These are phyloP conservation scores for Neodon shergylaensis DNA, from an alignment of 2,113 vertebrate species.

Conservation along the genomic window DNA sequence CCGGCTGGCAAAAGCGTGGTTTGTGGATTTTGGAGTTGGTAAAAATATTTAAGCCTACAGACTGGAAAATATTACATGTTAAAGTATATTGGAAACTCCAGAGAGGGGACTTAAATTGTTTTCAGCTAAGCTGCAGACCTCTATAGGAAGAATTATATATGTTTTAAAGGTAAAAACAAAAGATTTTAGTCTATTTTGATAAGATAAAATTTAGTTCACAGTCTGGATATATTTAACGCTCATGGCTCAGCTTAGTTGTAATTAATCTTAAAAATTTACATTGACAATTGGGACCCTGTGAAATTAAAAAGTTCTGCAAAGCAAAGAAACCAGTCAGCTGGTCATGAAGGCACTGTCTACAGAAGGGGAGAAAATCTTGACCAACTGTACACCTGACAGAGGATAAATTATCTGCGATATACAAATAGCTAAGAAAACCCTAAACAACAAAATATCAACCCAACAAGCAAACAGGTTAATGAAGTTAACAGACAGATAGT, in stretches of 20 bases:
- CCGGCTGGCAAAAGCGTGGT: conserved; percentile 21
- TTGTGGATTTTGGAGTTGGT: conserved; percentile 84
- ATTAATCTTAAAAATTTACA: background rate
- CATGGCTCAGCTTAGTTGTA: background rate
- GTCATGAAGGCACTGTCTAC: background rate
- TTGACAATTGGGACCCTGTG: background rate
- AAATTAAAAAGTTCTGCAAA: background rate
- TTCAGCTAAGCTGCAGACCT: background rate
- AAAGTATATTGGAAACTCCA: conserved; percentile 12
- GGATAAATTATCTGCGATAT: background rate
- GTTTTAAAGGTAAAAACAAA: background rate
- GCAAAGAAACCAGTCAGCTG: background rate
- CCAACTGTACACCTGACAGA: background rate
- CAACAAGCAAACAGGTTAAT: background rate
- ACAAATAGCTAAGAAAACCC: background rate
- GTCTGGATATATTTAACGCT: background rate
- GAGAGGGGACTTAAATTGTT: background rate
- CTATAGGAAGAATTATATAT: background rate
- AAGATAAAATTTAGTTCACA: conserved; percentile 2
- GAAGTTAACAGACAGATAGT: background rate
- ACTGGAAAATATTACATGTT: conserved; percentile 75
- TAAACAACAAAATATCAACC: background rate
- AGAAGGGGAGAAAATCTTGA: background rate
- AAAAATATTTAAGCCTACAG: conserved; percentile 81
- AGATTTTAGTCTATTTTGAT: background rate